Percentiles rank a stretch among this genome's conserved stretches.
phyloP scores from a whole-genome alignment of 2,888 invertebrate genomes.

The Leptopilina drosophilae region DNA sequence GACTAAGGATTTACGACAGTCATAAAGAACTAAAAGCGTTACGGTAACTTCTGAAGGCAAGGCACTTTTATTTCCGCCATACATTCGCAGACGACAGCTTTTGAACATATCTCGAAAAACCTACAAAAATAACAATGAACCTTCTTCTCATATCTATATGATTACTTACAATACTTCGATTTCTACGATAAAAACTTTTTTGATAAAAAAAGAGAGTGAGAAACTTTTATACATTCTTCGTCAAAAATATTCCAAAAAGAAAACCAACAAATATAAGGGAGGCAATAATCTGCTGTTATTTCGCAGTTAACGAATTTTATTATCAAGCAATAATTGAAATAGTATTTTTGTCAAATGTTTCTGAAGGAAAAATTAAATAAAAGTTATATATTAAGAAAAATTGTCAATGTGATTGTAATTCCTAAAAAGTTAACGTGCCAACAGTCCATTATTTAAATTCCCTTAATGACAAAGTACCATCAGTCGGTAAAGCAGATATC shows the following conservation, averaged over 20 bases:
- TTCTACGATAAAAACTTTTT: not conserved
- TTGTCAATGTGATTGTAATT: too few relatives aligned
- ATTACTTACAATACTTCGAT: constrained; percentile 42
- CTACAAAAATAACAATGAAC: constrained; percentile 58
- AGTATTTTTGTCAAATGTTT: not conserved
- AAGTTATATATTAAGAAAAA: not conserved
- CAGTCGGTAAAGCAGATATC: too few relatives aligned
- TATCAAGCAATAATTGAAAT: not conserved
- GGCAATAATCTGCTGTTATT: not conserved
- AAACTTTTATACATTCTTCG: constrained; percentile 18
- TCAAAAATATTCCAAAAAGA: not conserved
- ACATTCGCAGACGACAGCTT: constrained; percentile 53
- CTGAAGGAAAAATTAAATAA: not conserved
- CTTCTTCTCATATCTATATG: constrained; percentile 30
- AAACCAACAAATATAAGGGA: not conserved
- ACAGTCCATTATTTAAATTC: too few relatives aligned
- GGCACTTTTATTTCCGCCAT: constrained; percentile 56
- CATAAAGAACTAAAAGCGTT: constrained; percentile 58
- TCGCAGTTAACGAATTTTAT: not conserved
- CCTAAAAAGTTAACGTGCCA: too few relatives aligned
- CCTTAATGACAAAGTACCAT: too few relatives aligned
- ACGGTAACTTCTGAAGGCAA: constrained; percentile 51
- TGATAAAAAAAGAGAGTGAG: not conserved
- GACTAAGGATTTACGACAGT: constrained; percentile 55
- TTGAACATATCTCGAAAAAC: constrained; percentile 52